Percentiles rank a stretch among this genome's conserved stretches.
These are phyloP conservation scores for Acanthochromis polyacanthus DNA, from an alignment of 2,113 vertebrate genomes.

Conservation along the genomic window DNA sequence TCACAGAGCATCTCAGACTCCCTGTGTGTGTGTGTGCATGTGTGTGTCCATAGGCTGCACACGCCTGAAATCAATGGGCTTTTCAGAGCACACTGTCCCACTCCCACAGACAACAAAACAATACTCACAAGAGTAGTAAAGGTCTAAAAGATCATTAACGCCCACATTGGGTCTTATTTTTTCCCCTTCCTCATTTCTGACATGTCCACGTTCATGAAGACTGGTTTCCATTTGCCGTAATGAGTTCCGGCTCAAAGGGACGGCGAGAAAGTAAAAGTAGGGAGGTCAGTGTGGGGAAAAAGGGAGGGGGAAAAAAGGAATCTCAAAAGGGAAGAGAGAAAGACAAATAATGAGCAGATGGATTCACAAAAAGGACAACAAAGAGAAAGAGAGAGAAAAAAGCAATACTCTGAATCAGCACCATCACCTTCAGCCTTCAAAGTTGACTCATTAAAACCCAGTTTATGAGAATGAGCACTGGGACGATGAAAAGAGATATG, in stretches of 20 bases:
- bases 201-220: conserved; percentile 21
- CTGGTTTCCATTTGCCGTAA: conserved; percentile 18
- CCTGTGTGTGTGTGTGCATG: conserved; percentile 10
- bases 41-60: conserved; percentile 38
- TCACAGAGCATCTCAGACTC: conserved; percentile 64
- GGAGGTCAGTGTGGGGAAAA: conserved; percentile 11
- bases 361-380: conserved; percentile 40
- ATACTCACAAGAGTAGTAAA: conserved; percentile 54
- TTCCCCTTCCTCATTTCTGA: conserved; percentile 15
- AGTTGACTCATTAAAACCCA: conserved; percentile 51
- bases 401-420: conserved; percentile 40
- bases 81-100: conserved; percentile 56
- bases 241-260: conserved; percentile 39
- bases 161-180: conserved; percentile 40
- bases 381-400: conserved; percentile 9
- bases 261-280: conserved; percentile 19
- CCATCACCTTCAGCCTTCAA: conserved; percentile 36
- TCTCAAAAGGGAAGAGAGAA: conserved; percentile 10
- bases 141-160: conserved; percentile 70
- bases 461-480: conserved; percentile 28
- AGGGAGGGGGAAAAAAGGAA: conserved; percentile 2
- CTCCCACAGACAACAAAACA: conserved; percentile 66
- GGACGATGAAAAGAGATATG: neutral
- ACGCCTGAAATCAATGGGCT: conserved; percentile 74
- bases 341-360: conserved; percentile 40